These are phyloP conservation scores for Diploscapter pachys DNA, from an alignment of 1,140 invertebrate species.

Conservation along the genomic window DNA sequence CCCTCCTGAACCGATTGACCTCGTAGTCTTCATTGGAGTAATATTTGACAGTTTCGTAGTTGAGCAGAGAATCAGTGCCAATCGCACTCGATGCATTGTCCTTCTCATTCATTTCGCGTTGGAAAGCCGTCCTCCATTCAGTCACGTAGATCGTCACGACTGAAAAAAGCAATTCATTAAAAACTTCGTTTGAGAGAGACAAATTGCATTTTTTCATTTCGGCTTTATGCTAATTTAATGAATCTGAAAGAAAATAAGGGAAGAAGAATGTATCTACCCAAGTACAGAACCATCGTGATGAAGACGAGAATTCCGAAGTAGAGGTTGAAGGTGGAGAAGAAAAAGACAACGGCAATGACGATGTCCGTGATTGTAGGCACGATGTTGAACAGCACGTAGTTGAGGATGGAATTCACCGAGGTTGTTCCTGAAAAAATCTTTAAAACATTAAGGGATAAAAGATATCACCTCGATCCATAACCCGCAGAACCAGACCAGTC, in stretches of 20 bases:
- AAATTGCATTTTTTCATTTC: no score
- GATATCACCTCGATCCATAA: constrained; percentile 80
- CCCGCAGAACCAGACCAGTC: constrained; percentile 86
- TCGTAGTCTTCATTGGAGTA: constrained; percentile 89
- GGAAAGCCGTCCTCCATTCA: constrained; percentile 91
- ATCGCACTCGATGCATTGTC: constrained; percentile 85
- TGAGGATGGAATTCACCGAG: constrained; percentile 3
- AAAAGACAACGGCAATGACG: constrained; percentile 83
- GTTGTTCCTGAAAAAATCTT: constrained; percentile 63
- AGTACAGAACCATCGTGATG: constrained; percentile 82
- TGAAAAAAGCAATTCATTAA: constrained; percentile 59
- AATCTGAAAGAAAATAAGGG: no score
- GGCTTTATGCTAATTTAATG: no score
- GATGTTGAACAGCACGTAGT: constrained; percentile 69
- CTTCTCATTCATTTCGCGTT: constrained; percentile 83
- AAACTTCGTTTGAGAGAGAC: not conserved
- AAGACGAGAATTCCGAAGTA: constrained; percentile 93
- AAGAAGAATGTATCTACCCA: constrained; percentile 68
- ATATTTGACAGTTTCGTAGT: constrained; percentile 97
- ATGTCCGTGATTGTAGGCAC: constrained; percentile 87
- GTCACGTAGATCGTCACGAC: constrained; percentile 80
- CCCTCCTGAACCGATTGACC: constrained; percentile 75
- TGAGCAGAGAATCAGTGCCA: constrained; percentile 90
- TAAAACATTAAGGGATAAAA: no score
- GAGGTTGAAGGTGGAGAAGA: constrained; percentile 78